Conservation (phyloP, 2,797 vertebrate genomes). For the Typhlichthys subterraneus region DNA sequence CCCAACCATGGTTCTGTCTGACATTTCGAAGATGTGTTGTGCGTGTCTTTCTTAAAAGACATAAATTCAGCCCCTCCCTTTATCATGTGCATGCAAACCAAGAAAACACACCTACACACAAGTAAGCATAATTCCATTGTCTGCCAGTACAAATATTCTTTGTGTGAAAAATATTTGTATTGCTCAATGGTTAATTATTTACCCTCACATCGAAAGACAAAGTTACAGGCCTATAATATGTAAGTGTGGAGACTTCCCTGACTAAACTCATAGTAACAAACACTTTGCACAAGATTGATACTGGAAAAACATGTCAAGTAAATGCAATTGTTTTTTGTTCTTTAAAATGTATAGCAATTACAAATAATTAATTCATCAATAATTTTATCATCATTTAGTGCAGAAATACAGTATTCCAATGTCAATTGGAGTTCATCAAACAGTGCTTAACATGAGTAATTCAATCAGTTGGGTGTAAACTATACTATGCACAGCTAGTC, state of each 20-base stretch:
- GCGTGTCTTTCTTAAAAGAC: not conserved
- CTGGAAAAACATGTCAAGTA: too few species aligned
- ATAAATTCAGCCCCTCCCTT: not conserved
- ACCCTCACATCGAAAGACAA: not conserved
- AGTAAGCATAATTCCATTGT: constrained; percentile 25
- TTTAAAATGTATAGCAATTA: not conserved
- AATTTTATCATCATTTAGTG: not conserved
- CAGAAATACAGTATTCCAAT: not conserved
- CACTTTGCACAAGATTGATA: too few species aligned
- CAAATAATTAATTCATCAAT: constrained; percentile 1
- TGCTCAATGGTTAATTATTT: constrained; percentile 3
- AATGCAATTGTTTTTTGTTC: constrained; percentile 21
- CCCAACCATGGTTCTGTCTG: constrained; percentile 34
- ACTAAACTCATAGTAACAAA: constrained; percentile 5
- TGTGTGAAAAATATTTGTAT: not conserved
- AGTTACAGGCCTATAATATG: not conserved
- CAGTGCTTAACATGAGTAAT: not conserved
- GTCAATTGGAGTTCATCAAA: not conserved
- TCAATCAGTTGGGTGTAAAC: not conserved
- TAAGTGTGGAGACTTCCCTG: not conserved
- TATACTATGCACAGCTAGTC: not conserved
- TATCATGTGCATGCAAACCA: not conserved
- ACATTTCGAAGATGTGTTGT: not conserved
- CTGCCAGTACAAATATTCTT: not conserved
- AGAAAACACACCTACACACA: not conserved